Percentiles rank a stretch among this genome's conserved stretches.
Conservation (phyloP, 2,888 invertebrate genomes). For the Chesias legatella region DNA sequence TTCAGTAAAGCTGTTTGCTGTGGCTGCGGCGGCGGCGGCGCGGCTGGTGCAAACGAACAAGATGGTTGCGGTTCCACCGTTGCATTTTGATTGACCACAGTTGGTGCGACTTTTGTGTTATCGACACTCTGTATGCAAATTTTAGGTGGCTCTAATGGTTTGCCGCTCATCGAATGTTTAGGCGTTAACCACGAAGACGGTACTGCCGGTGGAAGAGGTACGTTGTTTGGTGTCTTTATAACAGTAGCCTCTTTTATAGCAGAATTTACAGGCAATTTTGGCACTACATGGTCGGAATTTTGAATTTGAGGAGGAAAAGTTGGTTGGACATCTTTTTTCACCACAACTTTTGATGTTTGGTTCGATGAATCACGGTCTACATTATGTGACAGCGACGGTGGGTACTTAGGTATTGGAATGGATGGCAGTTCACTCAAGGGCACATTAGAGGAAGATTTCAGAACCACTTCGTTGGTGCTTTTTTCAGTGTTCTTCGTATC, state of each 20-base stretch:
- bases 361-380: slow-evolving; percentile 32
- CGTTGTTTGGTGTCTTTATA: slow-evolving; percentile 38
- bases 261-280: slow-evolving; percentile 31
- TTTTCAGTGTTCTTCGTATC: slow-evolving; percentile 21
- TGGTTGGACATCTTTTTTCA: slow-evolving; percentile 27
- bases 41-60: slow-evolving; percentile 59
- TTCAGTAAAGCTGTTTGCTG: slow-evolving; percentile 53
- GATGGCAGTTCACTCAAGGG: slow-evolving; percentile 58
- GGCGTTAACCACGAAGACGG: slow-evolving; percentile 64
- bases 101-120: slow-evolving; percentile 37
- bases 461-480: slow-evolving; percentile 23
- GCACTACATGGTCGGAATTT: slow-evolving; percentile 15
- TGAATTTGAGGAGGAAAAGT: slow-evolving; percentile 8
- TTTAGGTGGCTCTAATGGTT: slow-evolving; percentile 49
- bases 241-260: slow-evolving; percentile 31
- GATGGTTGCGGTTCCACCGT: slow-evolving; percentile 59
- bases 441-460: slow-evolving; percentile 43
- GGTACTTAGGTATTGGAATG: slow-evolving; percentile 57
- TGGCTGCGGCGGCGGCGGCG: slow-evolving; percentile 35
- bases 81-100: slow-evolving; percentile 35
- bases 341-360: slow-evolving; percentile 29
- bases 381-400: slow-evolving; percentile 41
- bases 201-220: slow-evolving; percentile 65
- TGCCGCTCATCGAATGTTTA: slow-evolving; percentile 38
- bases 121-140: slow-evolving; percentile 58